A percentile compares a stretch with the other conserved stretches of the same genome.
These are phyloP conservation scores for Antennarius maculatus DNA, from an alignment of 2,797 vertebrate species.

Conservation along the genomic window DNA sequence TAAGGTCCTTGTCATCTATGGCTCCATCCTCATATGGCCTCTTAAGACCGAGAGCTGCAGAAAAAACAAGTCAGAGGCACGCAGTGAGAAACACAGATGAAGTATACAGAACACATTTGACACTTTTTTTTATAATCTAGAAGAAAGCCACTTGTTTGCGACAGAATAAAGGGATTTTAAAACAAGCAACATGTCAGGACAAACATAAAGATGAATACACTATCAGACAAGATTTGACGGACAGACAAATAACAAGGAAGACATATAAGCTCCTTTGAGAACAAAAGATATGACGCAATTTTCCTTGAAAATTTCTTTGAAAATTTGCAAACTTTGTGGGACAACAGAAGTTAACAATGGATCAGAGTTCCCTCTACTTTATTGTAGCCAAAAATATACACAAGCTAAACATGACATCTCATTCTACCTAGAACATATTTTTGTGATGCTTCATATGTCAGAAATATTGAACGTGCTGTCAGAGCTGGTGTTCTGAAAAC, in stretches of 20 bases:
- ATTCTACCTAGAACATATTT: conserved; percentile 3
- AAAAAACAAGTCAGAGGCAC: conserved; percentile 5
- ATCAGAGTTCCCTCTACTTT: conserved; percentile 1
- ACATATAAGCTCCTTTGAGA: conserved; percentile 37
- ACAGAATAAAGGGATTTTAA: conserved; percentile 4
- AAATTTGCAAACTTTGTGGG: conserved; percentile 17
- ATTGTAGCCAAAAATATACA: not conserved
- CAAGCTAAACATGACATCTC: not conserved
- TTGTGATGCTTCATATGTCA: conserved; percentile 14
- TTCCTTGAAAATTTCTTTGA: conserved; percentile 41
- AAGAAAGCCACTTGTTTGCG: conserved; percentile 14
- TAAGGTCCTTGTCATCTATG: conserved; percentile 96
- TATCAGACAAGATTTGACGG: conserved; percentile 44
- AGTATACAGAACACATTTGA: conserved; percentile 23
- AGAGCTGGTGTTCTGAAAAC: conserved; percentile 8
- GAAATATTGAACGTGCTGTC: conserved; percentile 11
- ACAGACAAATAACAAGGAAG: conserved; percentile 33
- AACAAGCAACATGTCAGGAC: conserved; percentile 6
- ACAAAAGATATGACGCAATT: conserved; percentile 6
- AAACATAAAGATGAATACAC: conserved; percentile 34
- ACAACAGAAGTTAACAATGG: not conserved
- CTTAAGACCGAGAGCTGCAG: conserved; percentile 87
- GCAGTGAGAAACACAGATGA: conserved; percentile 1
- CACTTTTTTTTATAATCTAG: conserved; percentile 4
- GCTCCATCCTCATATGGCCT: conserved; percentile 94